These are phyloP conservation scores for Thymallus thymallus DNA, from an alignment of 2,113 vertebrate species.

Conservation along the genomic window DNA sequence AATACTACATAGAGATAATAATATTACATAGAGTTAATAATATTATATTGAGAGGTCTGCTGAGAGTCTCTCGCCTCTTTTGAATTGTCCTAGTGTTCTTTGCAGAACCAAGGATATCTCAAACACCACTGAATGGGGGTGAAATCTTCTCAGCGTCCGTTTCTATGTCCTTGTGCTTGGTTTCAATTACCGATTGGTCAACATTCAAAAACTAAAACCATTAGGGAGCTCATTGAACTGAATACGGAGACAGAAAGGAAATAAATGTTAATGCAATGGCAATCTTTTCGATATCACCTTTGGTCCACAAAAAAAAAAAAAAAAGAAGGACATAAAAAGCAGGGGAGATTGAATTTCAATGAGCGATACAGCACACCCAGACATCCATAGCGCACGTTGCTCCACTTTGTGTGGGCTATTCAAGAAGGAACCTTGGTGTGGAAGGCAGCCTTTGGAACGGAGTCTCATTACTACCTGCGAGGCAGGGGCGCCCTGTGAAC, in stretches of 20 bases:
- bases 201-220: constrained; percentile 1
- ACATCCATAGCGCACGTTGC: constrained; percentile 62
- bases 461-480: constrained; percentile 71
- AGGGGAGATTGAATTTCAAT: constrained; percentile 63
- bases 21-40: no score
- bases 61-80: no score
- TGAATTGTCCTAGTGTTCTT: neutral
- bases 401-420: constrained; percentile 65
- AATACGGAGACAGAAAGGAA: neutral
- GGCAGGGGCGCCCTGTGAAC: constrained; percentile 62
- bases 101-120: neutral
- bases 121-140: neutral
- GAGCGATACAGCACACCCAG: constrained; percentile 50
- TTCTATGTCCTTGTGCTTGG: neutral
- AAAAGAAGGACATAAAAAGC: constrained; percentile 31
- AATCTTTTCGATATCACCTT: constrained; percentile 56
- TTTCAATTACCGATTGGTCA: neutral
- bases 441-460: constrained; percentile 66
- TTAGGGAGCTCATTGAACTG: constrained; percentile 9
- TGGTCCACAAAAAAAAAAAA: constrained; percentile 41
- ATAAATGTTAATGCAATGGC: constrained; percentile 24
- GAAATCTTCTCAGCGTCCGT: neutral
- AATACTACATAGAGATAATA: no score
- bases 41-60: no score
- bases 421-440: constrained; percentile 64